These are phyloP conservation scores for Selene dorsalis DNA, from an alignment of 2,797 vertebrate genomes.

Conservation along the genomic window DNA sequence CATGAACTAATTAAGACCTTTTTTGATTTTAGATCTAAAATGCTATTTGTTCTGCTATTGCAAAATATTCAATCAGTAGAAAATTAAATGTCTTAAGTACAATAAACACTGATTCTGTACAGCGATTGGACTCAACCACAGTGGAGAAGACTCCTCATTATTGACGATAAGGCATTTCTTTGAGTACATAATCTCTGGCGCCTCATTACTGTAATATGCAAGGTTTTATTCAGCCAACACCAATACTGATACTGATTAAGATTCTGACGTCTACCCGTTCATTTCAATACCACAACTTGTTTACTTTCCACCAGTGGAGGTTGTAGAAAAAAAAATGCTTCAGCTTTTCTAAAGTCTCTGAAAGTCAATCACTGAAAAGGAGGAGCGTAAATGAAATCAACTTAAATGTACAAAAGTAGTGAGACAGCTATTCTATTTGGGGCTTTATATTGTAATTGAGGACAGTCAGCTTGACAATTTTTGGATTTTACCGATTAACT, in stretches of 20 bases:
- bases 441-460: background rate
- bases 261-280: background rate
- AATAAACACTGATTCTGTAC: background rate
- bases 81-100: background rate
- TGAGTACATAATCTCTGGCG: background rate
- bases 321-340: background rate
- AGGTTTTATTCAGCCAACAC: background rate
- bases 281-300: background rate
- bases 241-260: background rate
- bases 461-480: background rate
- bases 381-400: background rate
- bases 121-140: background rate
- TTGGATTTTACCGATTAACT: background rate
- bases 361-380: background rate
- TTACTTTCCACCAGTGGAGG: background rate
- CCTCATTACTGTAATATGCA: background rate
- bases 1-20: background rate
- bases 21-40: background rate
- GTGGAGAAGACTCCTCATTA: slow-evolving; percentile 4
- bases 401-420: background rate
- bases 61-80: background rate
- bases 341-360: background rate
- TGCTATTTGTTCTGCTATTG: background rate
- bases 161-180: background rate
- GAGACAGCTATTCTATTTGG: background rate